Conservation (phyloP, 2,888 invertebrate species). For the Clitarchus hookeri region DNA sequence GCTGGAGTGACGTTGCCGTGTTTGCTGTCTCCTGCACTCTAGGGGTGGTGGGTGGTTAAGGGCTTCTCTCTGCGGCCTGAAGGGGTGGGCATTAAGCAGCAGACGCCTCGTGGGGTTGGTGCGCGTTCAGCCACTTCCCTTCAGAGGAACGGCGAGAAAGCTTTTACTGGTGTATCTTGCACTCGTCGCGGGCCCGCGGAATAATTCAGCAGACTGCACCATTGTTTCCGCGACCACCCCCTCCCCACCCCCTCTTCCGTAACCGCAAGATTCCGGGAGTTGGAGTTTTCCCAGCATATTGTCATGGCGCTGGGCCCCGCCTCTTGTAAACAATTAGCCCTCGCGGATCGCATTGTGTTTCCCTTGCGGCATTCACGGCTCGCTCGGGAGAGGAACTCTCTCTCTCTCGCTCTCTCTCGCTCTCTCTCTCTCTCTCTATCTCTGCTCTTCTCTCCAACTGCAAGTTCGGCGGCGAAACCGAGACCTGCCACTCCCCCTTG, state of each 20-base stretch:
- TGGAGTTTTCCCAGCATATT: neutral
- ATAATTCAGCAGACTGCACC: neutral
- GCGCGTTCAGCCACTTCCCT: neutral
- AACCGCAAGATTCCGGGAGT: neutral
- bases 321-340: conserved; percentile 5
- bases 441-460: neutral
- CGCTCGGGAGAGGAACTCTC: neutral
- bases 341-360: neutral
- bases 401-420: neutral
- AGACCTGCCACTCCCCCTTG: neutral
- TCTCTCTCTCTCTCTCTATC: neutral
- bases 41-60: no score
- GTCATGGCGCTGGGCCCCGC: neutral
- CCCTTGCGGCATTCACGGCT: neutral
- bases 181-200: neutral
- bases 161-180: neutral
- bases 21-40: no score
- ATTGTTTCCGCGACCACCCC: neutral
- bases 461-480: neutral
- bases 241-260: no score
- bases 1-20: no score
- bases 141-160: neutral
- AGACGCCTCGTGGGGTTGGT: no score
- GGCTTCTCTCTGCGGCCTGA: no score
- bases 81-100: no score